Evolutionary conservation across 1,140 invertebrate genomes (phyloP).

Genomic region (Drosophila leontia): DNA sequence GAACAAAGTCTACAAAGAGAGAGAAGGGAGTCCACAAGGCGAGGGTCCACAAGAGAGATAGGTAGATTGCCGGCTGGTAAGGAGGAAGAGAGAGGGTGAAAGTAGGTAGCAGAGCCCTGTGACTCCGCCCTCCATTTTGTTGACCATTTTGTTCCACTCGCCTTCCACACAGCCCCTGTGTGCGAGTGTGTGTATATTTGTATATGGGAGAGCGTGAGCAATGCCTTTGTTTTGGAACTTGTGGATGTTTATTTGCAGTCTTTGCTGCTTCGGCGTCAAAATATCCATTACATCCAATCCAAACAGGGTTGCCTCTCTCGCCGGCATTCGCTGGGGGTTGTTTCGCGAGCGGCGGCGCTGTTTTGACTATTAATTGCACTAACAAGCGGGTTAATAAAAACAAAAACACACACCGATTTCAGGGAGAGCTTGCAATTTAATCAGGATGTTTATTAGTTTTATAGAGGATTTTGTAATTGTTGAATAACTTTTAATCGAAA

Average conservation of each 20-base stretch:
- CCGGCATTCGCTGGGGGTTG: neutral
- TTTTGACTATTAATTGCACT: conserved; percentile 68
- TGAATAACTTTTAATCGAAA: neutral
- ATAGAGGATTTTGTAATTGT: neutral
- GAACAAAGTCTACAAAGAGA: conserved; percentile 34
- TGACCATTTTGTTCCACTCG: conserved; percentile 79
- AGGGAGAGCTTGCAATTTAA: conserved; percentile 30
- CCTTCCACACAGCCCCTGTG: conserved; percentile 54
- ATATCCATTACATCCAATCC: conserved; percentile 84
- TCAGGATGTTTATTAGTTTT: conserved; percentile 20
- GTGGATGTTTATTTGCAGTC: conserved; percentile 83
- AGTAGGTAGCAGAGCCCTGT: neutral
- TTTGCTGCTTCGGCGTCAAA: conserved; percentile 82
- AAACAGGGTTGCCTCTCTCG: conserved; percentile 66
- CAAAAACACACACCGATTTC: conserved; percentile 13
- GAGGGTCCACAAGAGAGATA: conserved; percentile 14
- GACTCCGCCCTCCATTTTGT: conserved; percentile 60
- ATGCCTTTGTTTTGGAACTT: conserved; percentile 70
- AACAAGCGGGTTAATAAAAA: conserved; percentile 52
- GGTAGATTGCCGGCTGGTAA: neutral
- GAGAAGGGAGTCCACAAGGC: conserved; percentile 12
- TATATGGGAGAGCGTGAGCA: conserved; percentile 1
- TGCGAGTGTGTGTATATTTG: neutral
- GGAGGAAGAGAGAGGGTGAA: conserved; percentile 8
- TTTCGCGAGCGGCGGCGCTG: conserved; percentile 26